Evolutionary conservation across 2,888 invertebrate species (phyloP), one percentile per base, ranked within the genome.

Genomic region (Sicus ferrugineus): DNA sequence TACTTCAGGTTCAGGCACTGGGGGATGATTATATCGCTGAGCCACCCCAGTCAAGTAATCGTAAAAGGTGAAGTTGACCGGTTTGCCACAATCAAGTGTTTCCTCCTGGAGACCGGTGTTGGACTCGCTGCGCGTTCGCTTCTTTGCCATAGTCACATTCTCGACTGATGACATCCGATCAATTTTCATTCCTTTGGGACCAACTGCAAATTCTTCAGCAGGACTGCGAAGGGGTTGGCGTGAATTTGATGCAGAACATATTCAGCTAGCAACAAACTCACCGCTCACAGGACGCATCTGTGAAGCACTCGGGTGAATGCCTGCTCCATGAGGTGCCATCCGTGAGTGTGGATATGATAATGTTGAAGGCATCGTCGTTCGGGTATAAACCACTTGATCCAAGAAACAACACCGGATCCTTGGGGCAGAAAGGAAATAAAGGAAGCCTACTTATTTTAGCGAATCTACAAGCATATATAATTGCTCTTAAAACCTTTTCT

Each of bases 1-100:
- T 70, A 78, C 89, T 85, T 91, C 91, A 70, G 95, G 94, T 85
- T 96, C 95, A 70, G 94, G 94, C 76, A 94, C 91, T 80, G 91
- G 89, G 0, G 93, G 93, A 86, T 95, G 94, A 80, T 91, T 90
- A 78, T 92, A 90, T 21, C 95, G 88, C 79, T 93, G 90, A n/a
- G 92, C 90, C 42, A 96, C 92, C 21, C 95, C 95, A 65, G 93
- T 91, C 71, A 95, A 87, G 84, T 94, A 94, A 84, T 96, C 96
- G 85, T 94, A 95, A 83, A 93, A 93, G 4, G 95, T 95, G 81
- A 91, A 93, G 86, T 95, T 95, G 1, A 93, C 94, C 67, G 93
- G 90, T 86, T 93, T 93, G 3, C 94, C 94, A 85, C 94, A 94
- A 80, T 93, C 93, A 77, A 93, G 87, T 73, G 89, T 88, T 79